These are phyloP conservation scores for Notodonta ziczac DNA, from an alignment of 2,888 invertebrate genomes.

Conservation along the genomic window DNA sequence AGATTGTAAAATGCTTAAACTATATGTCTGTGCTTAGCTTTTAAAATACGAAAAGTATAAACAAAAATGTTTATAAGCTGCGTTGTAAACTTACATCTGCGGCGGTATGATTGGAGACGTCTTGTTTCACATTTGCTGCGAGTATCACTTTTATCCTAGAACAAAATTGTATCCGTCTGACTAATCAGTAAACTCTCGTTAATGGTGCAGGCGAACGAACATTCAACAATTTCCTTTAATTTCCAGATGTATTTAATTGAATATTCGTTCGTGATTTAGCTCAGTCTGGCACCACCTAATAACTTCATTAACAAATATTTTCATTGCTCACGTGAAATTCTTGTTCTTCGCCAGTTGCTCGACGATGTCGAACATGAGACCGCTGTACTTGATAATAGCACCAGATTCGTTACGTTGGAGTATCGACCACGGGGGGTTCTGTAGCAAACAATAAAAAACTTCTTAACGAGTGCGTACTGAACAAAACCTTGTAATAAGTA, in stretches of 20 bases:
- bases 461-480: no score
- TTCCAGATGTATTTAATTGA: no score
- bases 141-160: slow-evolving; percentile 69
- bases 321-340: slow-evolving; percentile 89
- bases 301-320: background rate
- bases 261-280: no score
- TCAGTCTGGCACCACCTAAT: no score
- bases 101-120: slow-evolving; percentile 51
- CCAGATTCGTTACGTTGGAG: slow-evolving; percentile 86
- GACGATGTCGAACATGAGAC: slow-evolving; percentile 92
- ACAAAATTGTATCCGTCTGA: slow-evolving; percentile 19
- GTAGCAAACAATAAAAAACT: slow-evolving; percentile 10
- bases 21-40: no score
- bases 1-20: no score
- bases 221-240: no score
- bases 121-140: slow-evolving; percentile 54
- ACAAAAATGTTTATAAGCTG: no score
- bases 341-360: slow-evolving; percentile 89
- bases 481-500: no score
- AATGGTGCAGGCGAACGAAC: no score
- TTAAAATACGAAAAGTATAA: no score
- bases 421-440: slow-evolving; percentile 96
- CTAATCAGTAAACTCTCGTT: no score
- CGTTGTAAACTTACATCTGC: slow-evolving; percentile 61
- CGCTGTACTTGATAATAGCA: slow-evolving; percentile 84